Evolutionary conservation across 2,888 invertebrate species (phyloP), one percentile per base, ranked within the genome.

Genomic region (Leptinotarsa haldemani): DNA sequence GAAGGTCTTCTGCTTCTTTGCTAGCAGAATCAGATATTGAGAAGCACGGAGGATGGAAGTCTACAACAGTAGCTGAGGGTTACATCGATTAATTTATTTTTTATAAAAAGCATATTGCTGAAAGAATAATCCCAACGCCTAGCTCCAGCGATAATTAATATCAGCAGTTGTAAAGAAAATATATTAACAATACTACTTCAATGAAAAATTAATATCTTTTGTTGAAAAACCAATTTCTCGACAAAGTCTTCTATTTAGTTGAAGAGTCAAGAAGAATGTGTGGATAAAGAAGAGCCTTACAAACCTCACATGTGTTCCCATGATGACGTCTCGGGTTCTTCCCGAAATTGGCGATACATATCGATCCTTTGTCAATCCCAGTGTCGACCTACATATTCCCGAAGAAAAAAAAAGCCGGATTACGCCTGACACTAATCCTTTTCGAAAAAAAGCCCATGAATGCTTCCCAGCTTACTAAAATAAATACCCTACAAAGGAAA

Each of bases 401-500:
- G 50, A 69, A 69, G 64, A 20, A 74, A 76, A 76, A 70, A 84
- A 85, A 84, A 83, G 81, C 78, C 82, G 84, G 85, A 86, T 86
- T 86, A 85, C 80, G 78, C 74, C 79, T 80, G 83, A 83, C 84
- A 82, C 83, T 86, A 86, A 86, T 86, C 85, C 84, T 73, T 74
- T 46, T 76, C 76, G 79, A 83, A 83, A 86, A 86, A 86, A 86
- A 85, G 80, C 84, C 83, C 84, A 87, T 87, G 87, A 87, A 87
- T 87, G 83, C 84, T 80, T 82, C 83, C 82, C 82, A 84, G 83
- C 87, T 85, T 86, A 86, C 87, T 87, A 87, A 87, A 87, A 87
- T 87, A 88, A 88, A 87, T 87, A 87, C 83, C 82, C 74, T 80
- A 88, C 87, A 88, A 88, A 82, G 79, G 84, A 78, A 79, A 82